phyloP scores from a whole-genome alignment of 2,113 vertebrate genomes.

The Felis chaus region DNA sequence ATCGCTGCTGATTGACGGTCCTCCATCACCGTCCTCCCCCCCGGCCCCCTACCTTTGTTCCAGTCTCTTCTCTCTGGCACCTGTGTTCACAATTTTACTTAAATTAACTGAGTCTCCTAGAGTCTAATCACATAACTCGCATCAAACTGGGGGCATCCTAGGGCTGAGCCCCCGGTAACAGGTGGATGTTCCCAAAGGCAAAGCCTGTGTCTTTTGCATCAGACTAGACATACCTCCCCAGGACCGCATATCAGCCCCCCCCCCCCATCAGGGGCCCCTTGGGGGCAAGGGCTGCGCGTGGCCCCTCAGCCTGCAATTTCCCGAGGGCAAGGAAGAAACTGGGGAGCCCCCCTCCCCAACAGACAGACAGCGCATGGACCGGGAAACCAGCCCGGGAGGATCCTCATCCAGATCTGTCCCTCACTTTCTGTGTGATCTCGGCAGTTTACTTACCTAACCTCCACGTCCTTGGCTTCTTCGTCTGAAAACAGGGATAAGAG shows the following conservation, averaged over 20 bases:
- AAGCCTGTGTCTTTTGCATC: neutral
- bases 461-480: neutral
- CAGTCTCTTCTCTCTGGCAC: neutral
- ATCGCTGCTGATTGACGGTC: neutral
- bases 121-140: neutral
- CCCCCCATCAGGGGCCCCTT: neutral
- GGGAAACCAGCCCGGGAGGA: neutral
- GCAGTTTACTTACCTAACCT: neutral
- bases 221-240: neutral
- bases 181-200: neutral
- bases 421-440: neutral
- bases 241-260: neutral
- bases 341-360: neutral
- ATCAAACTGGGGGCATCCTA: neutral
- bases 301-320: neutral
- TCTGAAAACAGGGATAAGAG: neutral
- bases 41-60: neutral
- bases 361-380: neutral
- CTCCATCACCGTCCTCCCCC: neutral
- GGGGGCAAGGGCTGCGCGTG: neutral
- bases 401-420: neutral
- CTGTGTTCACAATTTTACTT: neutral
- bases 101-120: neutral
- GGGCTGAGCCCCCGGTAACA: neutral
- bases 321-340: neutral